A percentile compares a stretch with the other conserved stretches of the same genome.
phyloP scores from a whole-genome alignment of 2,888 invertebrate species.

The Polydrusus cervinus region DNA sequence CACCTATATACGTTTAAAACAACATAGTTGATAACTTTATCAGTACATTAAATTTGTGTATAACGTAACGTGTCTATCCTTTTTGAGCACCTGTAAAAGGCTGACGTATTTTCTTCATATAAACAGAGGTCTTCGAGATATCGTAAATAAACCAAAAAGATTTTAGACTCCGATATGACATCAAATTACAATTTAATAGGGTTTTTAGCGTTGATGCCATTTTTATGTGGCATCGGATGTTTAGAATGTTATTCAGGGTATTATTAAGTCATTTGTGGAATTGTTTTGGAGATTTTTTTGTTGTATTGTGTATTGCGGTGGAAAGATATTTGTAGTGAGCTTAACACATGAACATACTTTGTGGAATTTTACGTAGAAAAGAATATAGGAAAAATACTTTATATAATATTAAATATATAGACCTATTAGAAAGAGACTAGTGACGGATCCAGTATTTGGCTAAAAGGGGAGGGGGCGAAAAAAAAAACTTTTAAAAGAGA shows the following conservation, averaged over 20 bases:
- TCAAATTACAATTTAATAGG: slow-evolving; percentile 44
- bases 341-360: neutral
- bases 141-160: slow-evolving; percentile 40
- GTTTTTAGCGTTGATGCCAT: slow-evolving; percentile 31
- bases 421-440: no score
- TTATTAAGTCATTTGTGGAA: slow-evolving; percentile 34
- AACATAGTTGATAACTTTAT: slow-evolving; percentile 35
- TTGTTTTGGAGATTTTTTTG: neutral
- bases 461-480: no score
- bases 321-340: neutral
- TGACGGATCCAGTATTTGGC: no score
- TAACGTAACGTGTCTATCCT: slow-evolving; percentile 34
- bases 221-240: slow-evolving; percentile 28
- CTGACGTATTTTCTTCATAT: slow-evolving; percentile 17
- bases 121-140: slow-evolving; percentile 26
- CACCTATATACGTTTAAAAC: slow-evolving; percentile 8
- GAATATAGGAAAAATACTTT: no score
- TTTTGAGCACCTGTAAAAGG: slow-evolving; percentile 31
- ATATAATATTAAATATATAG: no score
- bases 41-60: slow-evolving; percentile 29
- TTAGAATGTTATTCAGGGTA: slow-evolving; percentile 25
- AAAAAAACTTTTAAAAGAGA: no score
- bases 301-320: neutral
- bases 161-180: slow-evolving; percentile 28
- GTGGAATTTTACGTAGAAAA: no score